These are phyloP conservation scores for Nansenia antarctica DNA, from an alignment of 2,113 vertebrate species.

Conservation along the genomic window DNA sequence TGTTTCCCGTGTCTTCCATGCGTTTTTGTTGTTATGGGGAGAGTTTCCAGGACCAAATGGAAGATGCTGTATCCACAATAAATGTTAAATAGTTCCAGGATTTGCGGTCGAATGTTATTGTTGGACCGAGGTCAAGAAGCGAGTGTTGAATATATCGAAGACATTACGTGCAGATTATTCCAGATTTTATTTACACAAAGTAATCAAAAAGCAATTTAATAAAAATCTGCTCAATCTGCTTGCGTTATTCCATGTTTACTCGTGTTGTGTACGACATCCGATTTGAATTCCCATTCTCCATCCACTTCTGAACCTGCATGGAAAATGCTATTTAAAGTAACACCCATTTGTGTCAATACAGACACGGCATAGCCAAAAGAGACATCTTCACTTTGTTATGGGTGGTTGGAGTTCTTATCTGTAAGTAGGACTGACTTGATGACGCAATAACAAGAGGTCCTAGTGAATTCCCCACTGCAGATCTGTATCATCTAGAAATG, in stretches of 20 bases:
- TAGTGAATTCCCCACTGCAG: slow-evolving; percentile 37
- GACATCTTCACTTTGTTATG: slow-evolving; percentile 31
- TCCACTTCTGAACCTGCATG: not conserved
- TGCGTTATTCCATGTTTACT: not conserved
- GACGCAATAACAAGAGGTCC: slow-evolving; percentile 32
- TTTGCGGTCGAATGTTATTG: not conserved
- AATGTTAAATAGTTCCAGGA: not conserved
- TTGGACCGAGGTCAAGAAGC: not conserved
- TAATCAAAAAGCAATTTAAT: too few relatives aligned
- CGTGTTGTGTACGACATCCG: not conserved
- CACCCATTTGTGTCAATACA: slow-evolving; percentile 14
- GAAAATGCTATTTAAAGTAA: too few relatives aligned
- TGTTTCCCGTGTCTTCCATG: slow-evolving; percentile 14
- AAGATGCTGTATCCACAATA: not conserved
- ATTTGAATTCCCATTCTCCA: not conserved
- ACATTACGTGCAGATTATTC: too few relatives aligned
- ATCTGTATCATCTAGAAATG: slow-evolving; percentile 37
- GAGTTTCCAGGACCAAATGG: not conserved
- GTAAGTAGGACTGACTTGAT: slow-evolving; percentile 35
- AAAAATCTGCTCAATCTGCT: too few relatives aligned
- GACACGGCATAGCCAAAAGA: slow-evolving; percentile 15
- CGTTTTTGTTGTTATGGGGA: not conserved
- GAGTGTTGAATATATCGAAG: not conserved
- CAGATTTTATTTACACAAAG: too few relatives aligned
- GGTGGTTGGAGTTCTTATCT: slow-evolving; percentile 50